phyloP scores from a whole-genome alignment of 1,140 invertebrate species.

The Aradophagus sp. region DNA sequence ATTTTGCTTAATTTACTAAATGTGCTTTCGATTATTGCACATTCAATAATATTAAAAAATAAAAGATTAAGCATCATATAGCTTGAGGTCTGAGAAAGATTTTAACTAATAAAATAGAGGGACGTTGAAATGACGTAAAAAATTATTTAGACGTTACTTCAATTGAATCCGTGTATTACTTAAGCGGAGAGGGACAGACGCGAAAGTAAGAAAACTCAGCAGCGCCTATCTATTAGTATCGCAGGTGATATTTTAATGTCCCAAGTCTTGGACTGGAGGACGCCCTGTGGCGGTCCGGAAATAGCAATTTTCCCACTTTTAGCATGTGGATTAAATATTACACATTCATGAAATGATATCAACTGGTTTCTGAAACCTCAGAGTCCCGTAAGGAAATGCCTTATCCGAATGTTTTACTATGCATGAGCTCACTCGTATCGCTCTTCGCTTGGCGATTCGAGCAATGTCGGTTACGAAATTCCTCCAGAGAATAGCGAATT shows the following conservation, averaged over 20 bases:
- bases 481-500: slow-evolving; percentile 52
- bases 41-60: too few relatives aligned
- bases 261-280: too few relatives aligned
- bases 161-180: slow-evolving; percentile 36
- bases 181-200: slow-evolving; percentile 16
- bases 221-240: slow-evolving; percentile 25
- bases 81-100: too few relatives aligned
- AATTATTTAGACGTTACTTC: slow-evolving; percentile 21
- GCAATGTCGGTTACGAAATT: slow-evolving; percentile 49
- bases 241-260: slow-evolving; percentile 12
- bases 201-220: slow-evolving; percentile 16
- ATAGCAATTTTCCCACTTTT: slow-evolving; percentile 51
- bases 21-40: too few relatives aligned
- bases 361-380: slow-evolving; percentile 51
- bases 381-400: slow-evolving; percentile 49
- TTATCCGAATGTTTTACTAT: slow-evolving; percentile 55
- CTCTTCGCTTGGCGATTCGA: slow-evolving; percentile 49
- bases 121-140: neutral
- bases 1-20: too few relatives aligned
- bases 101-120: too few relatives aligned
- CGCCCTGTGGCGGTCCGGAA: slow-evolving; percentile 15
- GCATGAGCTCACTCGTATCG: slow-evolving; percentile 57
- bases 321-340: slow-evolving; percentile 58
- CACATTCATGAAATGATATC: slow-evolving; percentile 57
- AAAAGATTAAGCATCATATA: too few relatives aligned